Evolutionary conservation across 2,888 invertebrate species (phyloP), one percentile per base, ranked within the genome.

Genomic region (Scaeva pyrastri): DNA sequence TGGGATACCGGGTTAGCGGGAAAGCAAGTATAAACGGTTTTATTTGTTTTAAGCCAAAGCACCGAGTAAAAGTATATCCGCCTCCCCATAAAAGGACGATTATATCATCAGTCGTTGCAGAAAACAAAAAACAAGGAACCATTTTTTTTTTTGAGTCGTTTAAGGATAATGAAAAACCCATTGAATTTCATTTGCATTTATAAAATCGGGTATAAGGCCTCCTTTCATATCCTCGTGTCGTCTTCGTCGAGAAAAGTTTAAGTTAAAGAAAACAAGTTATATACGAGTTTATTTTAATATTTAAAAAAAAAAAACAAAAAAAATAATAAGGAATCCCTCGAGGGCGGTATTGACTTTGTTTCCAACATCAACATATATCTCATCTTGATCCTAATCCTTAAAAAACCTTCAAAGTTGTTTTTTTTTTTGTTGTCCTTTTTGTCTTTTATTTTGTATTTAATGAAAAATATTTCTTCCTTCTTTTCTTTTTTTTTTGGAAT

Each of bases 111-210:
- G 64, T 70, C 70, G 45, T 45, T 77, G 68, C 36, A 26, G 52
- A 68, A 79, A 45, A 41, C 31, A 31, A 31, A 31, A n/a, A 31
- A 31, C 2, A 31, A 31, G 2, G 8, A 31, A 3, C 31, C n/a
- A n/a, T n/a, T n/a, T n/a, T n/a, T 7, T 31, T 31, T 73, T 70
- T 62, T 19, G 52, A 43, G 31, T 66, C 82, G 73, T 82, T 86
- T 74, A 74, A 58, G 82, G 86, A 77, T 86, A 86, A 86, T 86
- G 78, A 86, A 82, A 82, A 82, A 77, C 74, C 77, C 50, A 86
- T 86, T 74, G 82, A 86, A 86, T 86, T 78, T 71, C 68, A 86
- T 86, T 82, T 86, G 64, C 82, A 86, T 78, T 73, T 64, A 50
- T 60, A 56, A 68, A 77, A 73, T 55, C 50, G 45, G 60, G 48